phyloP scores from a whole-genome alignment of 2,888 invertebrate genomes.

The Lithophane ornitopus region DNA sequence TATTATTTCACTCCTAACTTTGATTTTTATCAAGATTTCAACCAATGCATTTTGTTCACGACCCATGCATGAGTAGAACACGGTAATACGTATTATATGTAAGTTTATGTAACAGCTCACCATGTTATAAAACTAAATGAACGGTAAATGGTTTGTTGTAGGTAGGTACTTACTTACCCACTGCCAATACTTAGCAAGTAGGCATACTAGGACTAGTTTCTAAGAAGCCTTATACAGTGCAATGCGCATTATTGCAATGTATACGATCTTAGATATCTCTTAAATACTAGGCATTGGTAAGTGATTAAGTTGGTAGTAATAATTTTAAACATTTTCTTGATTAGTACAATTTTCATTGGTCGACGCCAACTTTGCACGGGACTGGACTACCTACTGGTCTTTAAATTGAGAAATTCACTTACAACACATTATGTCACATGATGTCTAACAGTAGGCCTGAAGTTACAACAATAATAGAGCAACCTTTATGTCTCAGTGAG shows the following conservation, averaged over 20 bases:
- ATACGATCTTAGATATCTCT: slow-evolving; percentile 31
- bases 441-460: slow-evolving; percentile 31
- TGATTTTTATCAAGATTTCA: slow-evolving; percentile 65
- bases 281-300: slow-evolving; percentile 23
- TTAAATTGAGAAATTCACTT: background rate
- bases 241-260: slow-evolving; percentile 42
- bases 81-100: slow-evolving; percentile 31
- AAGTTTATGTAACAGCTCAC: slow-evolving; percentile 49
- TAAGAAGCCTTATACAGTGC: slow-evolving; percentile 54
- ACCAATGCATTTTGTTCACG: slow-evolving; percentile 51
- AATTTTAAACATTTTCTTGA: background rate
- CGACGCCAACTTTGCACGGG: background rate
- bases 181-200: slow-evolving; percentile 33
- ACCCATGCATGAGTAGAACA: slow-evolving; percentile 32
- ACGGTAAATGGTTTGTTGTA: slow-evolving; percentile 52
- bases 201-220: slow-evolving; percentile 38
- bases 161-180: slow-evolving; percentile 26
- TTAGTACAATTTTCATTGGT: background rate
- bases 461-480: slow-evolving; percentile 68
- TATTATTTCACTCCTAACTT: slow-evolving; percentile 64
- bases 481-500: slow-evolving; percentile 73
- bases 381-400: background rate
- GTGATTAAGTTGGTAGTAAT: background rate
- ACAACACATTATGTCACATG: background rate
- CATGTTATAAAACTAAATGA: slow-evolving; percentile 51